These are phyloP conservation scores for Cenopis cana DNA, from an alignment of 2,888 invertebrate genomes.

Conservation along the genomic window DNA sequence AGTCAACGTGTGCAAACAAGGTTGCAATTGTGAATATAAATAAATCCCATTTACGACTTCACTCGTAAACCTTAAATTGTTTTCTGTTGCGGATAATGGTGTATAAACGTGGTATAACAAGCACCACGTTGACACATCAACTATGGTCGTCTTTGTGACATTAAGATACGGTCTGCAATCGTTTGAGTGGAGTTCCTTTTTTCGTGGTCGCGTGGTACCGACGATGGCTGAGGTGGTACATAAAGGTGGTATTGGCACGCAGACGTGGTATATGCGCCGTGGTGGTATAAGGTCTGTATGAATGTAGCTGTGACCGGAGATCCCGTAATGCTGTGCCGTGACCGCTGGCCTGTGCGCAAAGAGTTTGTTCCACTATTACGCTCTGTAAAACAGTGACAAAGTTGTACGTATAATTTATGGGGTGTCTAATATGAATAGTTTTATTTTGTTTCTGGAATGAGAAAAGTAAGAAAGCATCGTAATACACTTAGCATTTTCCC, in stretches of 20 bases:
- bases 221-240: conserved; percentile 6
- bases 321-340: conserved; percentile 65
- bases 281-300: conserved; percentile 36
- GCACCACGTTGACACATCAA: not conserved
- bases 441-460: too few relatives aligned
- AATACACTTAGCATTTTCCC: too few relatives aligned
- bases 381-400: not conserved
- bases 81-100: conserved; percentile 59
- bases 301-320: conserved; percentile 49
- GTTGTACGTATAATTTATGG: not conserved
- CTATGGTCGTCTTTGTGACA: not conserved
- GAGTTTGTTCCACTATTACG: conserved; percentile 26
- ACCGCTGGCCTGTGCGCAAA: conserved; percentile 39
- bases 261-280: conserved; percentile 7
- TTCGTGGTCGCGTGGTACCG: conserved; percentile 1
- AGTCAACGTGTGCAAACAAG: conserved; percentile 66
- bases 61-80: conserved; percentile 81
- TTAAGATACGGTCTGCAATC: not conserved
- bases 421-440: too few relatives aligned
- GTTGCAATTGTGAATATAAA: conserved; percentile 69
- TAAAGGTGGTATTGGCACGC: conserved; percentile 61
- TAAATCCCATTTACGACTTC: conserved; percentile 75
- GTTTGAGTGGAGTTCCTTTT: conserved; percentile 1
- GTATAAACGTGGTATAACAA: conserved; percentile 38
- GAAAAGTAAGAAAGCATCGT: too few relatives aligned